Conservation (phyloP, 1,140 invertebrate species). For the Lithobius niger region DNA sequence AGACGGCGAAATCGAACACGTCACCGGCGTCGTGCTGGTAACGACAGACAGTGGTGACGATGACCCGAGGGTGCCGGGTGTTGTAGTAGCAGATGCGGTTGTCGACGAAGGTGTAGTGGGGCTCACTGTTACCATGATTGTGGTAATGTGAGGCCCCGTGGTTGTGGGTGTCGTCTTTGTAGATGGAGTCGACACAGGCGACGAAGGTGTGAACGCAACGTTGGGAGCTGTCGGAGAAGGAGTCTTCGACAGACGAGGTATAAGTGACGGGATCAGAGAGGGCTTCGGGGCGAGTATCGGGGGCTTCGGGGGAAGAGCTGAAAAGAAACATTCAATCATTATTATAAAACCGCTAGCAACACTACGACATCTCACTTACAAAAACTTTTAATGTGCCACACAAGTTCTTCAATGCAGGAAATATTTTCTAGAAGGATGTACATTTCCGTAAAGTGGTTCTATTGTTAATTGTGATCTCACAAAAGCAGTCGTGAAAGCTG, state of each 20-base stretch:
- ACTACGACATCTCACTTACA: constrained; percentile 5
- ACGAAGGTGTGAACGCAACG: not conserved
- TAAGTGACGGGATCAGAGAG: not conserved
- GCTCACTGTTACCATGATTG: constrained; percentile 1
- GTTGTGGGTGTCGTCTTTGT: not conserved
- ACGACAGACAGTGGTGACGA: constrained; percentile 20
- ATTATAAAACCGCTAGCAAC: not conserved
- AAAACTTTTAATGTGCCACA: no score
- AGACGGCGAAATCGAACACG: not conserved
- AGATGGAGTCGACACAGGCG: not conserved
- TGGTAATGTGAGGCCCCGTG: constrained; percentile 3
- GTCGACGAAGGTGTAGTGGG: constrained; percentile 25
- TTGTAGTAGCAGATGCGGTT: constrained; percentile 18
- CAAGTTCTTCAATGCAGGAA: no score
- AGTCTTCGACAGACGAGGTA: not conserved
- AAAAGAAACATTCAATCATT: not conserved
- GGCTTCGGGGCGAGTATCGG: constrained; percentile 13
- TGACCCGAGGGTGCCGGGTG: constrained; percentile 29
- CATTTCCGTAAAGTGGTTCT: no score
- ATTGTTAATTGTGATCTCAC: no score
- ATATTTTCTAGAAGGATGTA: no score
- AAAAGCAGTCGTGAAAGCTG: no score
- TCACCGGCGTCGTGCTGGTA: constrained; percentile 10
- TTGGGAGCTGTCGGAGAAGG: not conserved
- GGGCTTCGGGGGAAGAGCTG: constrained; percentile 34